Base-by-base conservation (phyloP, 2,797 vertebrate genomes). In the Jordanella pulchra region DNA sequence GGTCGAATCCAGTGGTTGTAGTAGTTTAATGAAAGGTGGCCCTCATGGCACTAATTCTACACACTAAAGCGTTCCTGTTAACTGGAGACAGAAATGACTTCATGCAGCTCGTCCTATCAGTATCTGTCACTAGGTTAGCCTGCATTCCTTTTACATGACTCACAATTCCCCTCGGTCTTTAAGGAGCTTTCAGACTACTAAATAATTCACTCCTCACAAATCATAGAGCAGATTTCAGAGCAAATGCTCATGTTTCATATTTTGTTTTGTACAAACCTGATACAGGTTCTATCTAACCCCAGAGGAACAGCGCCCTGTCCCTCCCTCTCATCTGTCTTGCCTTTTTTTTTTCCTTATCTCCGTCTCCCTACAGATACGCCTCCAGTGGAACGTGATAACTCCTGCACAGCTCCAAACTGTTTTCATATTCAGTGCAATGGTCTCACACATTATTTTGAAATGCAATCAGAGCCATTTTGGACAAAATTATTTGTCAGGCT, bases 121-220 rank as follows among this genome's bases (percentile, higher is more conserved):
- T 86, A 64, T 74, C 64, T 80, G 81, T 75, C 80, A 69, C 77
- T 71, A 66, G 78, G 73, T 79, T 75, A 58, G 81, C 70, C 72
- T 69, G 73, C 79, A 79, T 88, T 89, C 80, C 73, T 78, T 82
- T 78, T 79, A 86, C 78, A 84, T 88, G 86, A 87, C 80, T 88
- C 89, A 86, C 82, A 67, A 15, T 58, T 69, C 83, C 89, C 88
- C 84, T 67, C 56, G 89, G 75, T 71, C 58, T 90, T 88, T 74
- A 79, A 18, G 67, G 76, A 63, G 87, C 90, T 92, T 87, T 92
- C 91, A 91, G 88, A 90, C 91, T 91, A 86, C 88, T 92, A 90
- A 92, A 93, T 93, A 84, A 93, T 93, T 92, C 89, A 93, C 79
- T 69, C 9, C 78, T 90, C 83, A 86, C 79, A 89, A 91, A 87